A percentile compares a stretch with the other conserved stretches of the same genome.
These are phyloP conservation scores for Phasia obesa DNA, from an alignment of 2,888 invertebrate species.

Conservation along the genomic window DNA sequence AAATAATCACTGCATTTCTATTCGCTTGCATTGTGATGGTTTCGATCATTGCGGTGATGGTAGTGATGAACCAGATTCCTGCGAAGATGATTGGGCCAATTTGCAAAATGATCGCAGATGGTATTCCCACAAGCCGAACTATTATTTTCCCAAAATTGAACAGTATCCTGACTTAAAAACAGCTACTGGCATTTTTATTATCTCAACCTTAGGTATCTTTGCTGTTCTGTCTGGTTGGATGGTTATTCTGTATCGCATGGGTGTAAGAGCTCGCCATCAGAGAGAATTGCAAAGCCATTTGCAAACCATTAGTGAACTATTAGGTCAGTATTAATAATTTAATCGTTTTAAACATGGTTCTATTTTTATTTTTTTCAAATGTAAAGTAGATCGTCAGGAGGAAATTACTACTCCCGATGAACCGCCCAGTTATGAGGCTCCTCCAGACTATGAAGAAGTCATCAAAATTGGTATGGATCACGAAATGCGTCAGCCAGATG, in stretches of 20 bases:
- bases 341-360: neutral
- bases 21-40: slow-evolving; percentile 87
- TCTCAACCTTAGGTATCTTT: slow-evolving; percentile 86
- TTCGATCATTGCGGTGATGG: slow-evolving; percentile 90
- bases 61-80: slow-evolving; percentile 87
- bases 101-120: slow-evolving; percentile 84
- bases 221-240: slow-evolving; percentile 86
- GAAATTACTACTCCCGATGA: slow-evolving; percentile 82
- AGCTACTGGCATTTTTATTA: slow-evolving; percentile 86
- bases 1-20: slow-evolving; percentile 88
- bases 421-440: slow-evolving; percentile 88
- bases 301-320: slow-evolving; percentile 87
- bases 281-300: slow-evolving; percentile 86
- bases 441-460: slow-evolving; percentile 88
- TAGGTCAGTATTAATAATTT: slow-evolving; percentile 83
- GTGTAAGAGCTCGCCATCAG: slow-evolving; percentile 85
- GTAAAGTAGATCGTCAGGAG: slow-evolving; percentile 82
- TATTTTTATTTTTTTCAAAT: neutral
- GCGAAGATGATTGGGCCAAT: slow-evolving; percentile 85
- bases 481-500: slow-evolving; percentile 80
- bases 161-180: slow-evolving; percentile 86
- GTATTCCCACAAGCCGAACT: slow-evolving; percentile 88
- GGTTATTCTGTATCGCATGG: slow-evolving; percentile 86
- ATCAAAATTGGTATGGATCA: slow-evolving; percentile 84
- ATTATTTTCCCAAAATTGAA: slow-evolving; percentile 88